Evolutionary conservation across 2,797 vertebrate species (phyloP), one percentile per base, ranked within the genome.

Genomic region (Perdix hodgsoniae): DNA sequence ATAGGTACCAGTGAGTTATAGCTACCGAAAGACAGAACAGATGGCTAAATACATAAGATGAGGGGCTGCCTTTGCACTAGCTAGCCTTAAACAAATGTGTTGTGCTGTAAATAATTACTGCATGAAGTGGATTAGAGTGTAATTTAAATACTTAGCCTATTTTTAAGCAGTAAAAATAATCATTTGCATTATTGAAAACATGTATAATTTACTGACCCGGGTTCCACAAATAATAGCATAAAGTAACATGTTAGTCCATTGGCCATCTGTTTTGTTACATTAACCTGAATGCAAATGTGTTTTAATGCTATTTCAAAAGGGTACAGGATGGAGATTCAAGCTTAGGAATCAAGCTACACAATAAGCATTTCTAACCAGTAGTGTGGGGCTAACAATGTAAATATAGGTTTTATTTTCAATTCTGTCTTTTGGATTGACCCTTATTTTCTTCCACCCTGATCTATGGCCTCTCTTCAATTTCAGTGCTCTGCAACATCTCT

Each of bases 61-160:
- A 91, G 86, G 77, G 44, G 52, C 78, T 93, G 95, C 84, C 93
- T 88, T 76, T 26, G n/a, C 37, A 61, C 63, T 88, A 90, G 74
- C 54, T 64, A 80, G 69, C 37, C 90, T 45, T 33, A 82, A 84
- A 81, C 75, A 93, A 95, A 96, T 83, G 93, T 88, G 88, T 72
- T 85, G 75, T 77, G 81, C 85, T 92, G 91, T 90, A 94, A 92
- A 95, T 94, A 95, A 94, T 95, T 94, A 88, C 88, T 94, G 77
- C 40, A 60, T 64, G 9, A 89, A 95, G 91, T 79, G 65, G 45
- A 42, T 90, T 35, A 42, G 2, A 54, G 78, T 94, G 94, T 89
- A 81, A 94, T 96, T 94, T 72, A 94, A 89, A 92, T 72, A 78
- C 89, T 90, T 67, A 57, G 8, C 63, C 87, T 82, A 82, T 88